phyloP scores from a whole-genome alignment of 2,797 vertebrate genomes.

The Sebastes matsubarae region DNA sequence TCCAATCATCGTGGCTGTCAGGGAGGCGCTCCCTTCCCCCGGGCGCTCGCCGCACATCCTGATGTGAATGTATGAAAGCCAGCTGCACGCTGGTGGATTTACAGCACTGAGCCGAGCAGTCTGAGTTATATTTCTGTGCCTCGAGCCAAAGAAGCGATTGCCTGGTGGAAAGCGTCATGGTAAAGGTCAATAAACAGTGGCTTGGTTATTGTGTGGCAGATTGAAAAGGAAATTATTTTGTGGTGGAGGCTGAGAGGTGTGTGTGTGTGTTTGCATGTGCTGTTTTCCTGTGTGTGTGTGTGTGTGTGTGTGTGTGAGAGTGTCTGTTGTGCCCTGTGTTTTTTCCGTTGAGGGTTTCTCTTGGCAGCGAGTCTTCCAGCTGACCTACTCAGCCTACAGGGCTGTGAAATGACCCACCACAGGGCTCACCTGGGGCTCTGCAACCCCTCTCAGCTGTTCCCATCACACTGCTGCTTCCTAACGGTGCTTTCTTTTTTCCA shows the following conservation, averaged over 20 bases:
- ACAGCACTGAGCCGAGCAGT: slow-evolving; percentile 16
- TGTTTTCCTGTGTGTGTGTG: background rate
- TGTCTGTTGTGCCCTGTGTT: slow-evolving; percentile 2
- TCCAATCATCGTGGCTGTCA: slow-evolving; percentile 50
- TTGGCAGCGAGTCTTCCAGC: slow-evolving; percentile 67
- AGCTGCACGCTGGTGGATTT: slow-evolving; percentile 37
- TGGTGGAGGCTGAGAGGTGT: slow-evolving; percentile 19
- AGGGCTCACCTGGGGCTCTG: slow-evolving; percentile 59
- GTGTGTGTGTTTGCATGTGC: slow-evolving; percentile 4
- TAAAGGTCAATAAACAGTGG: slow-evolving; percentile 74
- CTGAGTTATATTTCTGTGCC: slow-evolving; percentile 33
- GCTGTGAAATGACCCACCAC: slow-evolving; percentile 66
- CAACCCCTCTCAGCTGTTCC: slow-evolving; percentile 38
- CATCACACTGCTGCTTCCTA: slow-evolving; percentile 20
- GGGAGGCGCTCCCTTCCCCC: background rate
- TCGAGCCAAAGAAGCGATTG: slow-evolving; percentile 50
- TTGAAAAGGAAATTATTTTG: slow-evolving; percentile 77
- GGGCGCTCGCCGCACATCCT: background rate
- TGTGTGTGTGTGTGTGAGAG: background rate
- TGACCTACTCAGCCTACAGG: slow-evolving; percentile 72
- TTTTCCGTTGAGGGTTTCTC: slow-evolving; percentile 52
- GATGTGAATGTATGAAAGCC: slow-evolving; percentile 8
- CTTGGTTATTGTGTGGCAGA: slow-evolving; percentile 66
- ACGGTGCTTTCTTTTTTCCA: slow-evolving; percentile 18
- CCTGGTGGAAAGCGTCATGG: slow-evolving; percentile 45